Conservation (phyloP, 2,888 invertebrate genomes). For the Eilema sororculum region DNA sequence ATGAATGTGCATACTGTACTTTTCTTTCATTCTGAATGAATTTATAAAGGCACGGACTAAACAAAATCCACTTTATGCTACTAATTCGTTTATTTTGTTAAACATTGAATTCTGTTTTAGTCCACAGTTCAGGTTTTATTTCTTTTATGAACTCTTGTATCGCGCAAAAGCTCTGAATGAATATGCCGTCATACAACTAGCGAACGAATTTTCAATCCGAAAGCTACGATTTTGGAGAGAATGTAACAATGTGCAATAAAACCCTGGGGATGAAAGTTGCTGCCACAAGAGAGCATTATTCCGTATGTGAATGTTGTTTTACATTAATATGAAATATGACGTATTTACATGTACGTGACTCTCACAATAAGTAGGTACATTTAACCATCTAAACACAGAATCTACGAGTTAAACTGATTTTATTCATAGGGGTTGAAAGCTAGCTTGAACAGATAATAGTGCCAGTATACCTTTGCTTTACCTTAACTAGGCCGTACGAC, state of each 20-base stretch:
- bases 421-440: constrained; percentile 7
- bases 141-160: constrained; percentile 11
- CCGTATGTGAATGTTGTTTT: constrained; percentile 19
- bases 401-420: constrained; percentile 1
- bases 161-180: constrained; percentile 10
- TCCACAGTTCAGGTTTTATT: background rate
- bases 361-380: constrained; percentile 7
- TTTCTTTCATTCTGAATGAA: constrained; percentile 31
- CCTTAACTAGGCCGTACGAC: background rate
- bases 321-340: constrained; percentile 32
- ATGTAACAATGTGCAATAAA: constrained; percentile 26
- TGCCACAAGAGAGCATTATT: constrained; percentile 19
- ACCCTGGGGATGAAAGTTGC: constrained; percentile 12
- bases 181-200: constrained; percentile 13
- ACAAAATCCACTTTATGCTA: constrained; percentile 18
- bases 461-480: background rate
- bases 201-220: constrained; percentile 26
- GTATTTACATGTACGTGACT: constrained; percentile 35
- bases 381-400: constrained; percentile 8
- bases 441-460: background rate
- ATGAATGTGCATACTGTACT: background rate
- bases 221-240: constrained; percentile 14
- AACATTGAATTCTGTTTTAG: background rate
- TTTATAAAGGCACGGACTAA: constrained; percentile 24
- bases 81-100: constrained; percentile 32